A percentile compares a stretch with the other conserved stretches of the same genome.
phyloP scores from a whole-genome alignment of 2,797 vertebrate species.

The Gymnothorax javanicus region DNA sequence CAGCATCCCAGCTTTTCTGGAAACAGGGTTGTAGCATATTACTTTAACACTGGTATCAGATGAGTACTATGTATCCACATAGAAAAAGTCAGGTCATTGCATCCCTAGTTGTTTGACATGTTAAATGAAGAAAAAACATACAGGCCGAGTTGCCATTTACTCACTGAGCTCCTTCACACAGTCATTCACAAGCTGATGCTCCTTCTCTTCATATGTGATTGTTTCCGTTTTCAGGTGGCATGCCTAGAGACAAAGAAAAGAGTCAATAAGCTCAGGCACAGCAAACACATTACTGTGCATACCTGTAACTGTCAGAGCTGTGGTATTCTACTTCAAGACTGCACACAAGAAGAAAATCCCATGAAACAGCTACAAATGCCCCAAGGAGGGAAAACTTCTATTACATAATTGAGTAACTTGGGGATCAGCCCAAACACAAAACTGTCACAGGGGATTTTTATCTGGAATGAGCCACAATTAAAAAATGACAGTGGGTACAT shows the following conservation, averaged over 20 bases:
- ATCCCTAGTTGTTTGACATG: not conserved
- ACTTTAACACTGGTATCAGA: too few species aligned
- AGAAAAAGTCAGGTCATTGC: not conserved
- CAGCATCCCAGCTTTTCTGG: too few species aligned
- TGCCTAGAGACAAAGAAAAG: constrained; percentile 69
- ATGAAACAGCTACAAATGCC: not conserved
- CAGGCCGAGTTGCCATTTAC: constrained; percentile 36
- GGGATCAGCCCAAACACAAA: not conserved
- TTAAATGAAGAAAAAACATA: not conserved
- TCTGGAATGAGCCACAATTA: not conserved
- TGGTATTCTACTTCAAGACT: not conserved
- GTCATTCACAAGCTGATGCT: constrained; percentile 95
- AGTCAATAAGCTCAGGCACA: not conserved
- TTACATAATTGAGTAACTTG: not conserved
- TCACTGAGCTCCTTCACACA: constrained; percentile 97
- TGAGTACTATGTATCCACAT: too few species aligned
- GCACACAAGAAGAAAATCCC: not conserved
- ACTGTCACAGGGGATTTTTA: not conserved
- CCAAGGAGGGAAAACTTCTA: not conserved
- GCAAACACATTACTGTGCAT: not conserved
- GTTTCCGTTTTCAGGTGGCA: constrained; percentile 94
- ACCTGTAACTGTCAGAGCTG: not conserved
- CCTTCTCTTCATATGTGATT: constrained; percentile 93
- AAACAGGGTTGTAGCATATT: too few species aligned
- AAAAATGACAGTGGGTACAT: not conserved